Base-by-base conservation (phyloP, 2,113 vertebrate genomes). In the Columbina picui region DNA sequence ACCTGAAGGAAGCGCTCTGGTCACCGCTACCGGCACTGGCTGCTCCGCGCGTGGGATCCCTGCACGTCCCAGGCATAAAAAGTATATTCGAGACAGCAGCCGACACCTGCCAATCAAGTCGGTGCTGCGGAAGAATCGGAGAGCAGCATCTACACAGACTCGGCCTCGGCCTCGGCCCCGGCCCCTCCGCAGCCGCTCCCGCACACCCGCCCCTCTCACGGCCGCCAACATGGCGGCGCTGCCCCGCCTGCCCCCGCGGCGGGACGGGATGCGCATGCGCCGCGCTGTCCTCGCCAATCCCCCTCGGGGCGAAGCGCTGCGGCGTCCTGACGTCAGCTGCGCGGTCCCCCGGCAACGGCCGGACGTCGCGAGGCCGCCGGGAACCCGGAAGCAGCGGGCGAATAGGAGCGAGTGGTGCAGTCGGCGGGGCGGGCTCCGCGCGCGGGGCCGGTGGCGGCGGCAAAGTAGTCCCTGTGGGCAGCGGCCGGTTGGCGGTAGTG, bases 91-190 rank as follows among this genome's bases (percentile, higher is more conserved):
- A 22, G 53, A 5, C 22, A 8, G 82, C 36, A 6, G 55, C n/a
- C 14, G 6, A 7, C 47, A 9, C n/a, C 8, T 11, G 21, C 45
- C 56, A 4, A 1, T 1, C 9, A 8, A 2, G 9, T 16, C 57
- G 2, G 18, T 2, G 50, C 34, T 1, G 9, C 34, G 3, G 65
- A 9, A 15, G 6, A 3, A 5, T 5, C 2, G 3, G 4, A 18
- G 6, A 20, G 10, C 29, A 6, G 43, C 0, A 13, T 50, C 25
- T 1, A 4, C 25, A 5, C 7, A 7, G 7, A 6, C 9, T 2
- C 7, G 0, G 15, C 22, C 32, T 6, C 1, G 7, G 2, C 38
- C 4, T 5, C 26, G 0, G 6, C n/a, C n/a, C n/a, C n/a, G n/a
- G n/a, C n/a, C n/a, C n/a, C n/a, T n/a, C 43, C 43, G 15, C 43